A percentile compares a stretch with the other conserved stretches of the same genome.
These are phyloP conservation scores for Aphaenogaster rudis DNA, from an alignment of 1,140 invertebrate species.

Conservation along the genomic window DNA sequence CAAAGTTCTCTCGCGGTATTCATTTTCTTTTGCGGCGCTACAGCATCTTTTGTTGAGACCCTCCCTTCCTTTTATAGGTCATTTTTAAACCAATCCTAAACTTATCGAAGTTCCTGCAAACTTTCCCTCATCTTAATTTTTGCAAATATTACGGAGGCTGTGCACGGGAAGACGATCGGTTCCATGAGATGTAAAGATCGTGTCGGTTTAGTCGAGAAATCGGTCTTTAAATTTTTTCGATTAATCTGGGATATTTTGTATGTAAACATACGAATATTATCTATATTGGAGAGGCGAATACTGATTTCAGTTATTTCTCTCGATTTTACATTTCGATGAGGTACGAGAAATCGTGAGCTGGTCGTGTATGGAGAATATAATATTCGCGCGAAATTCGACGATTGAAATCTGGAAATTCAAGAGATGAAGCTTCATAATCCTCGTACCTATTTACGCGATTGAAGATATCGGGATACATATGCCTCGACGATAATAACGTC, in stretches of 20 bases:
- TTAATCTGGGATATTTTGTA: background rate
- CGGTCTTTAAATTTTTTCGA: background rate
- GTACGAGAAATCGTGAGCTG: no score
- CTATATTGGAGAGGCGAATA: background rate
- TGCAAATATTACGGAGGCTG: background rate
- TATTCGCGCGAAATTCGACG: background rate
- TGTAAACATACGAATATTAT: background rate
- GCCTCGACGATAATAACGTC: conserved; percentile 11
- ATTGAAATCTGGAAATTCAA: conserved; percentile 13
- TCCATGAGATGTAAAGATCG: background rate
- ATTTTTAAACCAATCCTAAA: background rate
- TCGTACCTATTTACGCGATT: background rate
- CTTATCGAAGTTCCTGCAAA: background rate
- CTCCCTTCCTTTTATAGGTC: background rate
- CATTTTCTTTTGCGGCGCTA: background rate
- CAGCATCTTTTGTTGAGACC: background rate
- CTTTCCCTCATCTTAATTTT: background rate
- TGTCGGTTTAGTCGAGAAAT: background rate
- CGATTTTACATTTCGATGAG: conserved; percentile 5
- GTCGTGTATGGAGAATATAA: background rate
- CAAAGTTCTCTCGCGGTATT: background rate
- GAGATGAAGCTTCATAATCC: background rate
- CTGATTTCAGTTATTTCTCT: background rate
- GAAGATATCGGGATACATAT: conserved; percentile 16
- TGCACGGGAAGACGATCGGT: background rate